Percentiles rank a stretch among this genome's conserved stretches.
These are phyloP conservation scores for Drosophila falleni DNA, from an alignment of 2,888 invertebrate genomes.

Conservation along the genomic window DNA sequence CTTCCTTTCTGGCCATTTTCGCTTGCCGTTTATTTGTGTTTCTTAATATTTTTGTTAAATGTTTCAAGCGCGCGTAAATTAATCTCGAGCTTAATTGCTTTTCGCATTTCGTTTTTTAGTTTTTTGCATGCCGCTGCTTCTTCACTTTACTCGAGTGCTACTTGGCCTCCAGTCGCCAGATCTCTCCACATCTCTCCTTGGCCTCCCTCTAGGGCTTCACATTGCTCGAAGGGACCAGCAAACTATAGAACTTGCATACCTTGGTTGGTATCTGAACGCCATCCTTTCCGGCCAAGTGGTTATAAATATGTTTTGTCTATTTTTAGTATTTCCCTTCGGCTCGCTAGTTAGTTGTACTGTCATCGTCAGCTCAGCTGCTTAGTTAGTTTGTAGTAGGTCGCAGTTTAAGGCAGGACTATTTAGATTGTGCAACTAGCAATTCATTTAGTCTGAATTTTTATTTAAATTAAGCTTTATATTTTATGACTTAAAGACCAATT, in stretches of 20 bases:
- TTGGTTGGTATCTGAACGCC: slow-evolving; percentile 47
- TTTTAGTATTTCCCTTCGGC: slow-evolving; percentile 48
- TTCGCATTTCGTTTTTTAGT: slow-evolving; percentile 38
- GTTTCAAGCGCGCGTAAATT: slow-evolving; percentile 77
- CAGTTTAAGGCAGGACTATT: slow-evolving; percentile 29
- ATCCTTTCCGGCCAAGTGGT: slow-evolving; percentile 40
- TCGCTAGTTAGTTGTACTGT: slow-evolving; percentile 37
- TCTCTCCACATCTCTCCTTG: neutral
- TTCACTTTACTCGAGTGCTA: slow-evolving; percentile 35
- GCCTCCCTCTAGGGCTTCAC: slow-evolving; percentile 13
- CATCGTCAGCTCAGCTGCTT: slow-evolving; percentile 31
- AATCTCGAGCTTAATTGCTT: slow-evolving; percentile 82
- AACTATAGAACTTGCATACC: slow-evolving; percentile 8
- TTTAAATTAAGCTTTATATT: slow-evolving; percentile 28
- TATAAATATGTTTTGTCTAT: slow-evolving; percentile 70
- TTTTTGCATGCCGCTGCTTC: slow-evolving; percentile 36
- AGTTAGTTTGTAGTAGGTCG: slow-evolving; percentile 6
- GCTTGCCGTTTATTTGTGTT: slow-evolving; percentile 64
- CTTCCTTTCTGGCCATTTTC: slow-evolving; percentile 6
- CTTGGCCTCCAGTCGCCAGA: slow-evolving; percentile 37
- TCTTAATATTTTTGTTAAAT: slow-evolving; percentile 79
- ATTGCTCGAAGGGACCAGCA: slow-evolving; percentile 4
- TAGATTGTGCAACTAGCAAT: slow-evolving; percentile 42
- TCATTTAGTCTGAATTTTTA: slow-evolving; percentile 22
- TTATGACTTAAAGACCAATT: slow-evolving; percentile 7